Evolutionary conservation across 64 coral and sea anemone species (phyloP).

Genomic region (Pocillopora verrucosa): DNA sequence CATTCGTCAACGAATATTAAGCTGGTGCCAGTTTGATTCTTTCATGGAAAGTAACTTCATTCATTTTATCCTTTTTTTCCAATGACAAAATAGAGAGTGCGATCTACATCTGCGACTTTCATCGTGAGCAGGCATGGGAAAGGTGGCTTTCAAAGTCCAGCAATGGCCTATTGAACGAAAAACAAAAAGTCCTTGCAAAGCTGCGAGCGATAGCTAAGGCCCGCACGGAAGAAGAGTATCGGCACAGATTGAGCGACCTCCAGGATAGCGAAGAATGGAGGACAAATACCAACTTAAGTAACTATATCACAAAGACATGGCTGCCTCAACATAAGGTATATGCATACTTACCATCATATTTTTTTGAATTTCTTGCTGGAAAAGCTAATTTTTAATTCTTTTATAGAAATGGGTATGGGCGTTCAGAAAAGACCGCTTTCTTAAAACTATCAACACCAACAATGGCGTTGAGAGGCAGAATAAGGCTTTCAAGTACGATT

Average conservation of each 20-base stretch:
- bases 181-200: neutral
- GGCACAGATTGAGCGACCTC: neutral
- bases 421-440: constrained; percentile 10
- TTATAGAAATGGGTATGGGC: constrained; percentile 23
- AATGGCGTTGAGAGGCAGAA: too few species aligned
- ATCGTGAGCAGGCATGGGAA: constrained; percentile 27
- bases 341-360: neutral
- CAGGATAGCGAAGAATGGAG: neutral
- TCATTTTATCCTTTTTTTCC: too few species aligned
- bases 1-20: too few species aligned
- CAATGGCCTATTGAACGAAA: constrained; percentile 24
- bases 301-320: neutral
- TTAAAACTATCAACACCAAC: neutral
- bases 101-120: constrained; percentile 17
- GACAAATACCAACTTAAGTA: neutral
- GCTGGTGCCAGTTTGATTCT: too few species aligned
- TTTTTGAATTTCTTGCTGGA: neutral
- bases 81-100: too few species aligned
- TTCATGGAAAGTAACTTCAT: too few species aligned
- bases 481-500: too few species aligned
- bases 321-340: neutral
- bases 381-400: neutral
- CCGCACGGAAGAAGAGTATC: constrained; percentile 13
- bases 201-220: constrained; percentile 11
- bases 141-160: constrained; percentile 50